Percentiles rank a stretch among this genome's conserved stretches.
These are phyloP conservation scores for Nemopilema nomurai DNA, from an alignment of 30 jellyfish, hydroid and myxozoan genomes.

Conservation along the genomic window DNA sequence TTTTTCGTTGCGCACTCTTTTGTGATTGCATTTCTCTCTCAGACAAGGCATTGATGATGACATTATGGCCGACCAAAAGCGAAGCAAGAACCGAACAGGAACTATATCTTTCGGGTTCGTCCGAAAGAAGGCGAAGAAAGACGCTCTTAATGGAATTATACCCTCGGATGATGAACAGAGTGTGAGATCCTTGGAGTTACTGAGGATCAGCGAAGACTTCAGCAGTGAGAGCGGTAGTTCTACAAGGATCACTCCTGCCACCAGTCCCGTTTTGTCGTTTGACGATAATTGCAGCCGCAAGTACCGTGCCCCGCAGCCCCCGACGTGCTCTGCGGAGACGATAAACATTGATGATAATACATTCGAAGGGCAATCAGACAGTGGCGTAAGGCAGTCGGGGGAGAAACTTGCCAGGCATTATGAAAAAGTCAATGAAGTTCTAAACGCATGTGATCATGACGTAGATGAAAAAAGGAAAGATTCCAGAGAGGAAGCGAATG, in stretches of 20 bases:
- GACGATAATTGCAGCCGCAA: slow-evolving; percentile 4
- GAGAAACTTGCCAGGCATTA: not conserved
- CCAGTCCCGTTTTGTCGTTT: slow-evolving; percentile 40
- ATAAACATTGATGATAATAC: not conserved
- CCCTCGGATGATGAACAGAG: slow-evolving; percentile 52
- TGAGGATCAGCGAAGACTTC: slow-evolving; percentile 25
- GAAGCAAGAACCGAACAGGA: slow-evolving; percentile 53
- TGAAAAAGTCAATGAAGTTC: not conserved
- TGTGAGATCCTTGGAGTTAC: slow-evolving; percentile 29
- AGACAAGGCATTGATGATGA: slow-evolving; percentile 27
- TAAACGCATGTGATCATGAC: not conserved
- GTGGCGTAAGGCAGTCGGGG: too few relatives aligned
- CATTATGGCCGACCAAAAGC: slow-evolving; percentile 17
- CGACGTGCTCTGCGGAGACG: slow-evolving; percentile 14
- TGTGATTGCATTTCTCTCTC: not conserved
- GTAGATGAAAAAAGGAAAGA: not conserved
- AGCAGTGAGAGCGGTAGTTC: slow-evolving; percentile 54
- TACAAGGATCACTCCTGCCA: slow-evolving; percentile 53
- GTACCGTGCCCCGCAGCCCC: slow-evolving; percentile 63
- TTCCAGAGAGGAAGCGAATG: not conserved
- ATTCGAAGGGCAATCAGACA: too few relatives aligned
- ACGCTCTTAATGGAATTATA: not conserved
- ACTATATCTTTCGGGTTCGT: slow-evolving; percentile 56
- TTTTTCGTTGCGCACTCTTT: not conserved
- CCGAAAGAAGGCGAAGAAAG: slow-evolving; percentile 41